Percentiles rank a stretch among this genome's conserved stretches.
phyloP scores from a whole-genome alignment of 1,140 invertebrate species.

The Oryzaephilus surinamensis region DNA sequence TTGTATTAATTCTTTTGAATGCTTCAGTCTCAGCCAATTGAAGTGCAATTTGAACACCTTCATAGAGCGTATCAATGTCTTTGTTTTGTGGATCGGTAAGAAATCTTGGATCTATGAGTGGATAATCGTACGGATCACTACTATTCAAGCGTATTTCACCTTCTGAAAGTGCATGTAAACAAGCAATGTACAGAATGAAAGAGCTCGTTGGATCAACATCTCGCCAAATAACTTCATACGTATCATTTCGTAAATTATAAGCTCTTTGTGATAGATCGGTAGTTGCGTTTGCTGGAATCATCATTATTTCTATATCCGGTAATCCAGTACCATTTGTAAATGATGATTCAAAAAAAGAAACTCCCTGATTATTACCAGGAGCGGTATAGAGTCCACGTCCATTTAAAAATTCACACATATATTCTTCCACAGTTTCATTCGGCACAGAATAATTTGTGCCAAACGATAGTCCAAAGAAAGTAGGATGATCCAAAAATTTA shows the following conservation, averaged over 20 bases:
- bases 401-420: constrained; percentile 3
- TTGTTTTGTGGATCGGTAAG: constrained; percentile 54
- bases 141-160: constrained; percentile 57
- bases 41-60: constrained; percentile 36
- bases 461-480: constrained; percentile 65
- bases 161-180: constrained; percentile 57
- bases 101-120: constrained; percentile 70
- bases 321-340: constrained; percentile 7
- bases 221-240: constrained; percentile 16
- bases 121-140: constrained; percentile 62
- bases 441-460: constrained; percentile 6
- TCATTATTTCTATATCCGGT: constrained; percentile 19
- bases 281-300: constrained; percentile 12
- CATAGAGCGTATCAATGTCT: constrained; percentile 40
- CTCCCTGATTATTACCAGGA: constrained; percentile 55
- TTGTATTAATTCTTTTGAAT: constrained; percentile 47
- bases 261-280: constrained; percentile 12
- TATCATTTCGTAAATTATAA: constrained; percentile 14
- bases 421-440: not conserved
- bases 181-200: constrained; percentile 14
- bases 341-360: constrained; percentile 11
- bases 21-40: constrained; percentile 45
- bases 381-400: constrained; percentile 63
- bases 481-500: constrained; percentile 69
- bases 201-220: constrained; percentile 5